Base-by-base conservation (phyloP, 2,888 invertebrate genomes). In the Drosophila kambysellisi region DNA sequence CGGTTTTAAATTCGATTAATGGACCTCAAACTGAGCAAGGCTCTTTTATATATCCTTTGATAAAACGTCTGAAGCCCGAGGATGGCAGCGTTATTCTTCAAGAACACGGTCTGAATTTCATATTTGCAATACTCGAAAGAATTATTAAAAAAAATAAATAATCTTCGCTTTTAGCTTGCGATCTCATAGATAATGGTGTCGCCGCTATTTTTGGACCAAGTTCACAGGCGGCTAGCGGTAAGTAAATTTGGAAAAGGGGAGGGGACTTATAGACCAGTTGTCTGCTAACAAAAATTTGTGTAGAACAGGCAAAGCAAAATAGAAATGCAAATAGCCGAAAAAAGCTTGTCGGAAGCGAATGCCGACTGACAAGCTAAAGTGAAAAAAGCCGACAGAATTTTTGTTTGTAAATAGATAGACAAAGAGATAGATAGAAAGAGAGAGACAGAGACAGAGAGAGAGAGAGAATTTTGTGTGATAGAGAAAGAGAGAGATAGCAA, bases 121-220 rank as follows among this genome's bases (percentile, higher is more conserved):
- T 9, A 12, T 29, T 12, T 37, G 4, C 15, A 46, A 54, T 54
- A 56, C 12, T 56, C n/a, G 4, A 29, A 17, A 20, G 2, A 43
- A 32, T 30, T 20, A 30, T n/a, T 33, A 0, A 3, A 41, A 59
- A 53, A 12, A 5, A 37, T 20, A 56, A 56, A 54, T 53, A 60
- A 9, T 46, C n/a, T 57, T 67, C 30, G 30, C 59, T 79, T 92
- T 64, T 93, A 96, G 96, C 95, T 0, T 97, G 96, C 91, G 94
- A 95, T 74, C 93, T 96, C 74, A 93, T 96, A 81, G 93, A 90
- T 70, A 90, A 91, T 64, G 96, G 96, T 46, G 95, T 96, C 62
- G 95, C 95, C 12, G 97, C 96, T 79, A 95, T 97, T 91, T 96
- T 96, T 88, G 97, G 97, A 29, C 96, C 93, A 88, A 92, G 93